phyloP scores from a whole-genome alignment of 2,888 invertebrate species.

The Quadroppia sp. region DNA sequence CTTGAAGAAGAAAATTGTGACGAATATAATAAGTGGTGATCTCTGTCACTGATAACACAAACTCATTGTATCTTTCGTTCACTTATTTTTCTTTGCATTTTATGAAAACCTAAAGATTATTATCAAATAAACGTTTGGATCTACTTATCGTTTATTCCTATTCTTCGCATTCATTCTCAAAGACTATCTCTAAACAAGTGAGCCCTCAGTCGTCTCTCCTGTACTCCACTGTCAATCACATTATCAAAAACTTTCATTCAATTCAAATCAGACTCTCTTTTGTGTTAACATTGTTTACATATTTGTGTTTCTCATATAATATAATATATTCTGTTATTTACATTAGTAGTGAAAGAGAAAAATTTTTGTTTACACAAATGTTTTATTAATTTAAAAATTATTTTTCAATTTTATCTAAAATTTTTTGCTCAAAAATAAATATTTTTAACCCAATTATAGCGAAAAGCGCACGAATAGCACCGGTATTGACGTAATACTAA shows the following conservation, averaged over 20 bases:
- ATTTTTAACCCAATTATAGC: not conserved
- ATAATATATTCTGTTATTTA: too few relatives aligned
- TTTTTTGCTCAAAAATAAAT: not conserved
- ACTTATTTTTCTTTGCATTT: constrained; percentile 4
- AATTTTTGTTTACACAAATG: too few relatives aligned
- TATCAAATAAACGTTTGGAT: constrained; percentile 7
- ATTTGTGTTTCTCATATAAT: too few relatives aligned
- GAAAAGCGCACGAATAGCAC: not conserved
- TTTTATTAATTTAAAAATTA: not conserved
- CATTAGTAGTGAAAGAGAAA: too few relatives aligned
- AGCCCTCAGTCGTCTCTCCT: not conserved
- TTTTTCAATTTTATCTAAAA: not conserved
- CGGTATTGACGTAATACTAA: not conserved
- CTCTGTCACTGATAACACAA: constrained; percentile 10
- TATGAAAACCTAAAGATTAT: not conserved
- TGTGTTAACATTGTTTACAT: not conserved
- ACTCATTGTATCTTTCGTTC: not conserved
- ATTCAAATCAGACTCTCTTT: not conserved
- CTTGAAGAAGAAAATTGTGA: not conserved
- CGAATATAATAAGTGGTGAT: constrained; percentile 3
- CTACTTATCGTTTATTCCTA: not conserved
- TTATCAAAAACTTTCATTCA: not conserved
- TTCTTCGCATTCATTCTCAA: not conserved
- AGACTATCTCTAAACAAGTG: not conserved
- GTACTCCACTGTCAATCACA: not conserved